Percentiles rank a stretch among this genome's conserved stretches.
phyloP scores from a whole-genome alignment of 2,113 vertebrate genomes.

The Calyptommatus sinebrachiatus region DNA sequence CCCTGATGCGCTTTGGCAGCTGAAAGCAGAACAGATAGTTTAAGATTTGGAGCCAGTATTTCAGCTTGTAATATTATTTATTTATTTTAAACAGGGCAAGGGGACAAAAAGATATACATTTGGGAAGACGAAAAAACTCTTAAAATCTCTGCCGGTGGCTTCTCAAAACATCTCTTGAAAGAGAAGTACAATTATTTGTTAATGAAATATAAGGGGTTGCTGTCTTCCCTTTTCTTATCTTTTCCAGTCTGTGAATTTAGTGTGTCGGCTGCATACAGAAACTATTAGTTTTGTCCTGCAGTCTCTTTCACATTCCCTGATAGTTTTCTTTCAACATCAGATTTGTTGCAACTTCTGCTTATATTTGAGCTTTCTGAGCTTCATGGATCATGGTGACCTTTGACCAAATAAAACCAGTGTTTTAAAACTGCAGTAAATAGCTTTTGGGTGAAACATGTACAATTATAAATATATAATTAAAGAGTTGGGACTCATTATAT shows the following conservation, averaged over 20 bases:
- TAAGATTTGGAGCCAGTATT: neutral
- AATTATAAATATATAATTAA: neutral
- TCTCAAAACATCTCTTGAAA: neutral
- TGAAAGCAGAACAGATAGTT: conserved; percentile 2
- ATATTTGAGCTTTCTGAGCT: neutral
- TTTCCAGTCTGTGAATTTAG: neutral
- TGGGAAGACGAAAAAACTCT: neutral
- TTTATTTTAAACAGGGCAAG: neutral
- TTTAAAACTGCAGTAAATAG: neutral
- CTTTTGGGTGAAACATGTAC: neutral
- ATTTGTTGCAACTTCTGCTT: neutral
- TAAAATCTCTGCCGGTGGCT: neutral
- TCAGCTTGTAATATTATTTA: neutral
- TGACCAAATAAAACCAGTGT: neutral
- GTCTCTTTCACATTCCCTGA: neutral
- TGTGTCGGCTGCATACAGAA: neutral
- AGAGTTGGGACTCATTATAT: too few relatives aligned
- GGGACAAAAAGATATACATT: neutral
- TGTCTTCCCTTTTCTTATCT: neutral
- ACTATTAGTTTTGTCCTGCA: neutral
- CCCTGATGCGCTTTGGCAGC: neutral
- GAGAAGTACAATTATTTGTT: neutral
- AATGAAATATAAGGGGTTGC: neutral
- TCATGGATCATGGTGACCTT: too few relatives aligned
- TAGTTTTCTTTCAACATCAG: neutral